Evolutionary conservation across 2,113 vertebrate genomes (phyloP), one percentile per base, ranked within the genome.

Genomic region (Gadus macrocephalus): DNA sequence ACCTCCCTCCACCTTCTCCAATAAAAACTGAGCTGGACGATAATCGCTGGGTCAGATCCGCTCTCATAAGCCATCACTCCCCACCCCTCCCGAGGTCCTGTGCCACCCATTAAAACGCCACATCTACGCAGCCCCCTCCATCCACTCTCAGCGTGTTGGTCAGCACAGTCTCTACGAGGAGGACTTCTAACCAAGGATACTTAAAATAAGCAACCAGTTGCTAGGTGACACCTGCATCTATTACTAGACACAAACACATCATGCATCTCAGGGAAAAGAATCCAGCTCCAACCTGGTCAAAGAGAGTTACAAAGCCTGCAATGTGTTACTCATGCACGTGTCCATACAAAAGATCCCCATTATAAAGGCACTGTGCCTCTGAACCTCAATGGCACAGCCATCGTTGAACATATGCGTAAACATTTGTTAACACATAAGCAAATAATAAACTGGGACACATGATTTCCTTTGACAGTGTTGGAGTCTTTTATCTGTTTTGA

Each of bases 151-250:
- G 42, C 42, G 1, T 9, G 42, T 49, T 49, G 8, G 55, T 58
- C 55, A 9, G 55, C 3, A 49, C 9, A 12, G 5, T 58, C n/a
- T 58, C 15, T 58, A 16, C 6, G 75, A 82, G 69, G 74, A 75
- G 64, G 59, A 66, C 68, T 67, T 66, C 20, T 42, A 66, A 68
- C 68, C 53, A 72, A 70, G 62, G 42, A 77, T 71, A 67, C 79
- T 80, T 76, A 77, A 84, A 84, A 82, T 27, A 85, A 82, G 73
- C 53, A 72, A 77, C 42, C 2, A 9, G 81, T 86, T 87, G 85
- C 85, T 80, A 81, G 80, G 86, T 78, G 78, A 86, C 83, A 83
- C 78, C 78, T 80, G 75, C 61, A 31, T 72, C 68, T 75, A 75
- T 77, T 66, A 64, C 15, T 67, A 86, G 64, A 77, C 67, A 31